phyloP scores from a whole-genome alignment of 2,113 vertebrate genomes.

The Lampris megalopsis region DNA sequence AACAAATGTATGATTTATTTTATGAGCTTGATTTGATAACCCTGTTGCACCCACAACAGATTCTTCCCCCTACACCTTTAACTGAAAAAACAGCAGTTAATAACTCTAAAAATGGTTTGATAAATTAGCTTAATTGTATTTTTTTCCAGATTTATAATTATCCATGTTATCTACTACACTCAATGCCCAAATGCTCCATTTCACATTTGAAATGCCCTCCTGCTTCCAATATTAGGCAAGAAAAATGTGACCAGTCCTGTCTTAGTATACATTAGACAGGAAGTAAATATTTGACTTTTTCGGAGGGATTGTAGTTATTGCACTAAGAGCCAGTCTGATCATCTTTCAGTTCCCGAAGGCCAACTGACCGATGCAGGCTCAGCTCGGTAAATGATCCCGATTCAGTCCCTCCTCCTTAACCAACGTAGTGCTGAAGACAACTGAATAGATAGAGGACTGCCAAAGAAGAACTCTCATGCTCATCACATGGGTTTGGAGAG shows the following conservation, averaged over 20 bases:
- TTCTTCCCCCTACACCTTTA: too few relatives aligned
- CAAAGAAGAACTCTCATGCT: slow-evolving; percentile 90
- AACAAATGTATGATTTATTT: too few relatives aligned
- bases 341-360: slow-evolving; percentile 44
- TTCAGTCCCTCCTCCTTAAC: slow-evolving; percentile 85
- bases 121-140: too few relatives aligned
- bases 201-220: background rate
- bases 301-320: slow-evolving; percentile 5
- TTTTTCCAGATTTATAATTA: too few relatives aligned
- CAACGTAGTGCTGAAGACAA: slow-evolving; percentile 86
- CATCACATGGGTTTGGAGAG: slow-evolving; percentile 90
- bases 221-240: too few relatives aligned
- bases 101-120: too few relatives aligned
- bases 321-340: slow-evolving; percentile 32
- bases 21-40: too few relatives aligned
- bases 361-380: slow-evolving; percentile 94
- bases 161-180: too few relatives aligned
- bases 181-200: background rate
- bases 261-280: background rate
- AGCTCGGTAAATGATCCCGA: slow-evolving; percentile 90
- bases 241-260: background rate
- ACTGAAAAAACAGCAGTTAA: too few relatives aligned
- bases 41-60: too few relatives aligned
- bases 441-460: slow-evolving; percentile 87
- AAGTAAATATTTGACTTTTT: slow-evolving; percentile 19